These are phyloP conservation scores for Pipistrellus nathusii DNA, from an alignment of 2,797 vertebrate species.

Conservation along the genomic window DNA sequence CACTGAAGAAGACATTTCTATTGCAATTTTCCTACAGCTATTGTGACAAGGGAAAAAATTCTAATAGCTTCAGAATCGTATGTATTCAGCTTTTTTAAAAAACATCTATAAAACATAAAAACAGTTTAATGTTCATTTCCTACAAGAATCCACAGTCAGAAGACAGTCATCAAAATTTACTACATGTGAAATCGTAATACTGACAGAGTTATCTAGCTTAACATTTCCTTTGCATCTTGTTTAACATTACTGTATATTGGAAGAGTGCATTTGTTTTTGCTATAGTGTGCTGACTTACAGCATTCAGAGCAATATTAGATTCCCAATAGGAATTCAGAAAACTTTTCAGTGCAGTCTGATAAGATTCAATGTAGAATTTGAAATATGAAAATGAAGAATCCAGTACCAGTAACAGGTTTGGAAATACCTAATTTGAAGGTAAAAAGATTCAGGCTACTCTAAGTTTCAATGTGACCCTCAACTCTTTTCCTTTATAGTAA, in stretches of 20 bases:
- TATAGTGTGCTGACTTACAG: constrained; percentile 37
- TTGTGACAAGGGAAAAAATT: constrained; percentile 77
- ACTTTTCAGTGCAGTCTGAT: constrained; percentile 23
- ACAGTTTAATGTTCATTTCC: constrained; percentile 77
- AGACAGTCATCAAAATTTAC: constrained; percentile 80
- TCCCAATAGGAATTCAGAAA: constrained; percentile 38
- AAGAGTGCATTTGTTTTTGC: constrained; percentile 61
- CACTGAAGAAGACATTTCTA: constrained; percentile 77
- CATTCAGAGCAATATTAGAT: constrained; percentile 62
- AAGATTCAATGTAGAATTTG: constrained; percentile 49
- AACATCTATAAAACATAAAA: constrained; percentile 82
- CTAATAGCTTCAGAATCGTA: constrained; percentile 75
- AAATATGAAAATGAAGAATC: constrained; percentile 16
- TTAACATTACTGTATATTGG: constrained; percentile 62
- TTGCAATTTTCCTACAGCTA: constrained; percentile 78
- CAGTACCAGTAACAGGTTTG: constrained; percentile 57
- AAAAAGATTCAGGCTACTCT: constrained; percentile 66
- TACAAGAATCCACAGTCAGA: constrained; percentile 69
- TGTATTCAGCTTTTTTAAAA: constrained; percentile 79
- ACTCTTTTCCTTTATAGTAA: constrained; percentile 49
- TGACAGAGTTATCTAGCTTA: background rate
- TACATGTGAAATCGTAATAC: constrained; percentile 60
- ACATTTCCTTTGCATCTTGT: constrained; percentile 54
- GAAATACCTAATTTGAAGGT: constrained; percentile 7
- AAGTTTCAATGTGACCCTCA: constrained; percentile 44